These are phyloP conservation scores for Mythimna albipuncta DNA, from an alignment of 2,888 invertebrate species.

Conservation along the genomic window DNA sequence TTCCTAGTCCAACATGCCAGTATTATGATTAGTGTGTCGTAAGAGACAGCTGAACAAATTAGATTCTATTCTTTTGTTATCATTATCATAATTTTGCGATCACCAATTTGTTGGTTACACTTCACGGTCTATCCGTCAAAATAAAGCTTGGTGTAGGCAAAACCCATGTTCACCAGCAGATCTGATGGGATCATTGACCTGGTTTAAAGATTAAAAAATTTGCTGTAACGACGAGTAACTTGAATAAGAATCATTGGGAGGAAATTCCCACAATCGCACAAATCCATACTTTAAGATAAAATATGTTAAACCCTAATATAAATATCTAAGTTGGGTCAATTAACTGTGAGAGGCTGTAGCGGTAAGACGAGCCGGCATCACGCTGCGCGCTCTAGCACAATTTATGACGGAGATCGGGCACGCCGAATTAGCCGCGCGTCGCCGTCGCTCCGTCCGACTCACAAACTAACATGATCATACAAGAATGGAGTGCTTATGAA, in stretches of 20 bases:
- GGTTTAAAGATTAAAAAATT: slow-evolving; percentile 3
- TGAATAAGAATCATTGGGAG: slow-evolving; percentile 5
- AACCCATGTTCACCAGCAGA: slow-evolving; percentile 11
- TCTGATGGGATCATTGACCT: slow-evolving; percentile 19
- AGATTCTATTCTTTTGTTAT: background rate
- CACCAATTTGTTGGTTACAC: slow-evolving; percentile 24
- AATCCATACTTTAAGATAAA: slow-evolving; percentile 54
- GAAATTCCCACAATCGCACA: slow-evolving; percentile 56
- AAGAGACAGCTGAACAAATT: background rate
- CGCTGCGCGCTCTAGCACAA: slow-evolving; percentile 75
- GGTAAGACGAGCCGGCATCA: slow-evolving; percentile 81
- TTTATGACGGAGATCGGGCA: slow-evolving; percentile 74
- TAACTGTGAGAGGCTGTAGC: slow-evolving; percentile 74
- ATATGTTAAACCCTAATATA: slow-evolving; percentile 73
- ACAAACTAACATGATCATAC: background rate
- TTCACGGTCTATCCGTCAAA: slow-evolving; percentile 33
- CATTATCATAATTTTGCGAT: slow-evolving; percentile 36
- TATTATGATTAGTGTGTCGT: background rate
- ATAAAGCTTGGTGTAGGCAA: slow-evolving; percentile 1
- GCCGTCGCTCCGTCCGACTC: slow-evolving; percentile 15
- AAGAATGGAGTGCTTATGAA: slow-evolving; percentile 25
- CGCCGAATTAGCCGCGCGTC: slow-evolving; percentile 75
- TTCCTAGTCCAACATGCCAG: background rate
- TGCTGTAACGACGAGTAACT: slow-evolving; percentile 3
- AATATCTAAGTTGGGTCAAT: slow-evolving; percentile 80